These are phyloP conservation scores for Sinodicranocentrus sp. DNA, from an alignment of 2,888 invertebrate genomes.

Conservation along the genomic window DNA sequence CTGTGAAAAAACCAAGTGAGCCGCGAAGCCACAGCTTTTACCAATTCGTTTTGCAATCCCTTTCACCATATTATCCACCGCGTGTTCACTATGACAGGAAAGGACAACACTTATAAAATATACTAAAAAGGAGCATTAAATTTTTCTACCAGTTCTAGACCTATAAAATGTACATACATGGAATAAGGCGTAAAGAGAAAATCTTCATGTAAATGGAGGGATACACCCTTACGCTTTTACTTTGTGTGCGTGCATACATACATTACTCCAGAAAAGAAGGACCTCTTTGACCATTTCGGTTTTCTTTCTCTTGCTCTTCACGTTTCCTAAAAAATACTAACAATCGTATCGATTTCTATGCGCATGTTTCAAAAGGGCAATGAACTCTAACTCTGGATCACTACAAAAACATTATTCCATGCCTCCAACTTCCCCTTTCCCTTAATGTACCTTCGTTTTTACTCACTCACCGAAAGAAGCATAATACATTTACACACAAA, in stretches of 20 bases:
- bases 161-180: no score
- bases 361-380: conserved; percentile 68
- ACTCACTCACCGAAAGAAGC: no score
- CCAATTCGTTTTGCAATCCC: neutral
- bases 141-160: neutral
- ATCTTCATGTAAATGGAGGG: no score
- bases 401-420: conserved; percentile 65
- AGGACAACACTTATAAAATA: neutral
- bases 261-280: no score
- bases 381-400: conserved; percentile 60
- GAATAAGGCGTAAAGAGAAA: no score
- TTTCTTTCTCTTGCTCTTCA: neutral
- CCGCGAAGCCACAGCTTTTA: neutral
- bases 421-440: conserved; percentile 45
- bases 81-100: conserved; percentile 5
- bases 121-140: neutral
- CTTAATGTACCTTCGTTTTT: conserved; percentile 10
- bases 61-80: conserved; percentile 10
- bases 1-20: neutral
- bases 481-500: neutral
- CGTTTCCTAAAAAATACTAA: conserved; percentile 24
- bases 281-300: neutral
- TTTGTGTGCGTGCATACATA: no score
- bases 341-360: conserved; percentile 62
- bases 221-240: no score